Evolutionary conservation across 53 echinoderm and acorn worm genomes (phyloP), one percentile per base, ranked within the genome.

Genomic region (Glandiceps talaboti): DNA sequence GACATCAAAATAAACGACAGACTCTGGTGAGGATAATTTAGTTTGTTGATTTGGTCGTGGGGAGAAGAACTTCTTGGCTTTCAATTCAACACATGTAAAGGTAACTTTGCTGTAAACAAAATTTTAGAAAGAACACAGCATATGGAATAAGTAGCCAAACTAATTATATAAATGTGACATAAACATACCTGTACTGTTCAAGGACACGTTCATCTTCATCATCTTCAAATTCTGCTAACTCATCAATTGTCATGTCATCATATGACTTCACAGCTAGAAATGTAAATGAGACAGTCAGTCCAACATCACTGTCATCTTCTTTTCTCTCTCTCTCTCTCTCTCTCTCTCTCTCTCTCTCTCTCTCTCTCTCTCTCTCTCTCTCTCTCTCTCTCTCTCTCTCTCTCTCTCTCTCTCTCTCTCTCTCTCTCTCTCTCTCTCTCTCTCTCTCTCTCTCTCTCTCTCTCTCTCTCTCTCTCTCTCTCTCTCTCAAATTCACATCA

Each of bases 131-230:
- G n/a, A n/a, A n/a, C n/a, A n/a, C n/a, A n/a, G n/a, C n/a, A n/a
- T n/a, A n/a, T n/a, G n/a, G n/a, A n/a, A n/a, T n/a, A n/a, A n/a
- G n/a, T n/a, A n/a, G n/a, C n/a, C n/a, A n/a, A n/a, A n/a, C n/a
- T n/a, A n/a, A n/a, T n/a, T n/a, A n/a, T n/a, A n/a, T n/a, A n/a
- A n/a, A n/a, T n/a, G n/a, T n/a, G n/a, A n/a, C n/a, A n/a, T n/a
- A n/a, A 77, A 26, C 79, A 81, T 76, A 97, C 99, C 99, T 91
- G 83, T 91, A 93, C 74, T 91, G 91, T 84, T 76, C 75, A 32
- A 97, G 86, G 31, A 97, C 86, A 33, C 89, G 84, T 77, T 97
- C 99, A 75, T 97, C 99, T 85, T 97, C 99, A 14, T 97, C 99
- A 89, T 97, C 99, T 80, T 97, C 99, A 28, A 97, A 79, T 74